Evolutionary conservation across 2,113 vertebrate genomes (phyloP), one percentile per base, ranked within the genome.

Genomic region (Bufo gargarizans): DNA sequence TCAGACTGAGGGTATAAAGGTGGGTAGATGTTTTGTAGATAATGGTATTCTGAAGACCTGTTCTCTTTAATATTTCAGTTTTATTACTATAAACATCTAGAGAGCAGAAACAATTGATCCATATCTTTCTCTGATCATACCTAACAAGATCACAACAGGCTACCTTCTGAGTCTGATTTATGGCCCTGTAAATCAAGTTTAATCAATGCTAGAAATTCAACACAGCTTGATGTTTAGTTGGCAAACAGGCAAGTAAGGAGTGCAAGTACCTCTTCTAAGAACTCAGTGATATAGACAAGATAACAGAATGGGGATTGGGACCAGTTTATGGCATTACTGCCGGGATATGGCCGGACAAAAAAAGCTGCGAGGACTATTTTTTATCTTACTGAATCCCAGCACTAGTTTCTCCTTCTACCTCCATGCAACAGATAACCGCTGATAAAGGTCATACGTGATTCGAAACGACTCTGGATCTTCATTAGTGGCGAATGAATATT

Each of bases 111-210:
- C 10, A 49, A 77, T 53, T 77, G 47, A 53, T 77, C 74, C 74
- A 77, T 53, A 77, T 20, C 47, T 14, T 77, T 6, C 71, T 47
- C 43, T 45, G 71, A 74, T 74, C 71, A 74, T 45, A 69, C n/a
- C n/a, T 69, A 69, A 53, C 74, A 53, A 77, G 74, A 53, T 49
- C 16, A n/a, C 45, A 74, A 45, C 71, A 77, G 74, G 47, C 74
- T 19, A 20, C 45, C 19, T 50, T 9, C 2, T 50, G 17, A n/a
- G 19, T 10, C 19, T 20, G 74, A 77, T 53, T 53, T 53, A 53
- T 53, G 74, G 74, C 9, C 49, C 4, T 53, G 49, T 0, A 77
- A 50, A 17, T n/a, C 8, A 20, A 20, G 8, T 17, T 53, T 10
- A n/a, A 77, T 53, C 17, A 20, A 77, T 77, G 47, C 49, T 53